Base-by-base conservation (phyloP, 2,888 invertebrate species). In the Leucophora obtusa region DNA sequence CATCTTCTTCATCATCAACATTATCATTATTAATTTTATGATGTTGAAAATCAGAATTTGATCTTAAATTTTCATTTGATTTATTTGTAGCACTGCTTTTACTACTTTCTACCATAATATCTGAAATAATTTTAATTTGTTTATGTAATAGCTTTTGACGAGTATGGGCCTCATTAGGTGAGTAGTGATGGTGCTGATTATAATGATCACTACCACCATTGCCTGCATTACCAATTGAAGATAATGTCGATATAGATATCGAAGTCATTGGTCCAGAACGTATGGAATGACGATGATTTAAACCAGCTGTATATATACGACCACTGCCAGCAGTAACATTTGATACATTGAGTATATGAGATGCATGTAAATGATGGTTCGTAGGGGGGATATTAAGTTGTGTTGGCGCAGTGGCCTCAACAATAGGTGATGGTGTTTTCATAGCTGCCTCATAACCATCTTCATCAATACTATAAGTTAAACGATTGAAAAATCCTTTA, bases 401-500 rank as follows among this genome's bases (percentile, higher is more conserved):
- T 11, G 7, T 14, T 18, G 59, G 33, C 17, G 65, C 51, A 11
- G 65, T n/a, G 33, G 43, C 3, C 5, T 78, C 79, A 69, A 79
- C 68, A 63, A 43, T 56, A 14, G 71, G 62, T 11, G 75, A 73
- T 58, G 50, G 54, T 9, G 77, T 66, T 62, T 78, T 79, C 17
- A 71, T 54, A 10, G 74, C 33, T 43, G 75, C 63, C 38, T 82
- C 80, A 50, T 78, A 82, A 1, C 80, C 82, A 58, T 85, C 85
- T 80, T 87, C 87, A 82, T 87, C 87, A 84, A 87, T 87, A 82
- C 87, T 87, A 77, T 84, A 85, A 62, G 86, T 86, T 82, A 85
- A 84, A 76, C 87, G 87, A 85, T 85, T 87, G 78, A 87, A 87
- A 76, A 86, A 87, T 72, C 87, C 87, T 82, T 87, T 87, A 62